A percentile compares a stretch with the other conserved stretches of the same genome.
Evolutionary conservation across 64 coral and sea anemone genomes (phyloP).

Genomic region (Montipora capricornis): DNA sequence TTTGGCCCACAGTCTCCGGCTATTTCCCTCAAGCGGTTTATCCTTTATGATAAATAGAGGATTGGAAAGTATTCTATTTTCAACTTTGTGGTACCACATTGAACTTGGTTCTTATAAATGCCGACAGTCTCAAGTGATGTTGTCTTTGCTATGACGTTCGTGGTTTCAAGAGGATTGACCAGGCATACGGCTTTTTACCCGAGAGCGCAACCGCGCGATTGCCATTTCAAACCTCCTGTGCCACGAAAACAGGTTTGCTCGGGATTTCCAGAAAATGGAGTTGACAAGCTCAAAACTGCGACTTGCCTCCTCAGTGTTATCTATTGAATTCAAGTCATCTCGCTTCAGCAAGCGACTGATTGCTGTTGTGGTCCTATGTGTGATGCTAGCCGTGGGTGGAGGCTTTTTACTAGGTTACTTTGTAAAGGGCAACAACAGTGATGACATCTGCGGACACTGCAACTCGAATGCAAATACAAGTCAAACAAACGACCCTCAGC

Average conservation of each 20-base stretch:
- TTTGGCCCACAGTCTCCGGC: too few species aligned
- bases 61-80: too few species aligned
- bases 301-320: background rate
- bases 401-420: constrained; percentile 32
- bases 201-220: background rate
- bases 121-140: too few species aligned
- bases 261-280: background rate
- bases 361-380: background rate
- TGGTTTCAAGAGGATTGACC: background rate
- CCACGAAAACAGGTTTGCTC: background rate
- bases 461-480: background rate
- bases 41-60: too few species aligned
- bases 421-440: background rate
- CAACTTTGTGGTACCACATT: too few species aligned
- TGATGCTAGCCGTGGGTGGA: background rate
- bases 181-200: background rate
- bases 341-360: background rate
- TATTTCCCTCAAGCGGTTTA: too few species aligned
- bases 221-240: background rate
- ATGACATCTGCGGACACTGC: background rate
- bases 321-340: background rate
- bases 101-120: too few species aligned
- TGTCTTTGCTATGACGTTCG: background rate
- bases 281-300: constrained; percentile 26
- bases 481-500: background rate